Base-by-base conservation (phyloP, 30 jellyfish, hydroid and myxozoan species). In the Turritopsis dohrnii region DNA sequence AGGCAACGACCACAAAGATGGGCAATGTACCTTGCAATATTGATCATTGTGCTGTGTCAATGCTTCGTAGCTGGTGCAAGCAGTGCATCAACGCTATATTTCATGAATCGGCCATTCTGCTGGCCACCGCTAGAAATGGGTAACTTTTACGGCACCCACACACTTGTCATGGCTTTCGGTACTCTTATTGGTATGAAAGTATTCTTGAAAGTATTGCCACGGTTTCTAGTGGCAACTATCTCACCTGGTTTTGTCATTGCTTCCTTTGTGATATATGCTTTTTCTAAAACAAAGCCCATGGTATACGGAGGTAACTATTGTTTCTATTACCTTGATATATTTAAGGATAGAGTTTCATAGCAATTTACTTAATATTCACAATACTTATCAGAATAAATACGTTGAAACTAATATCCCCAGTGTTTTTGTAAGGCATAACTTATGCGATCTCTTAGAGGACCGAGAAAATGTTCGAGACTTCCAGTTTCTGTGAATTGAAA, bases 31-130 rank as follows among this genome's bases (percentile, higher is more conserved):
- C 60, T 74, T 1, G 83, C 72, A 28, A 74, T 74, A 22, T 8
- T 26, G 24, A 74, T 74, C n/a, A 21, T 74, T 0, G 41, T 74
- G 16, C 9, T 26, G 0, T 16, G 83, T 22, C 60, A n/a, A 27
- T 24, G 65, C 41, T 74, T 74, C 83, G 23, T 41, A 7, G 13
- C 41, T 29, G 65, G 83, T 20, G 72, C 79, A 16, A n/a, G 74
- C 53, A 21, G 83, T 16, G 95, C 87, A 17, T 31, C 54, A n/a
- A 79, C 89, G 17, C 71, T 89, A 71, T 90, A 85, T 81, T 72
- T 90, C 3, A 74, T 84, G 53, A 90, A 90, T 31, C 54, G 91
- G 23, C 97, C 97, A 20, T 83, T 90, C 53, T 90, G 97, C 29
- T 86, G 86, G 71, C 85, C 89, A 19, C 72, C 97, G 1, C 53